A percentile compares a stretch with the other conserved stretches of the same genome.
These are phyloP conservation scores for Brienomyrus longianalis DNA, from an alignment of 2,113 vertebrate genomes.

Conservation along the genomic window DNA sequence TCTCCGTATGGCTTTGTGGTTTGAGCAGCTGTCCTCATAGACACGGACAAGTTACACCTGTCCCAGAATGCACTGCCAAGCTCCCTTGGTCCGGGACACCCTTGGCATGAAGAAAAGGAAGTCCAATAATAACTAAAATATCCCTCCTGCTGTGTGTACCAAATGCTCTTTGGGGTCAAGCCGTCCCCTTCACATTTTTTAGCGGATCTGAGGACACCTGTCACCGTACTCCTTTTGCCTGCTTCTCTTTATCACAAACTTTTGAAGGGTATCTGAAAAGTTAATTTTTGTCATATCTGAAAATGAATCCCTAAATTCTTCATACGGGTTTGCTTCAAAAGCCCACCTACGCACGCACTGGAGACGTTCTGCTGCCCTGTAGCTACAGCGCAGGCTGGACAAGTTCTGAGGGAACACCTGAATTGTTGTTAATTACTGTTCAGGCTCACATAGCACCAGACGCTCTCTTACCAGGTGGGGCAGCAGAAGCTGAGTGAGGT, in stretches of 20 bases:
- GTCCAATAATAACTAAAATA: slow-evolving; percentile 9
- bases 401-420: not conserved
- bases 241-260: not conserved
- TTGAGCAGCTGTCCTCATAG: not conserved
- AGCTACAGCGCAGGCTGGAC: not conserved
- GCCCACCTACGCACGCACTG: not conserved
- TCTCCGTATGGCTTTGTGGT: too few relatives aligned
- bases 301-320: not conserved
- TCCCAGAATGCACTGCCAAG: not conserved
- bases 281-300: not conserved
- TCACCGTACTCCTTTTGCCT: not conserved
- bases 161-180: not conserved
- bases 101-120: not conserved
- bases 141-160: not conserved
- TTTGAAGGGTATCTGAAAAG: not conserved
- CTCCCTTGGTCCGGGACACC: too few relatives aligned
- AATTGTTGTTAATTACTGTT: not conserved
- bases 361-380: not conserved
- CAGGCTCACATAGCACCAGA: not conserved
- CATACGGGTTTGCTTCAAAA: not conserved
- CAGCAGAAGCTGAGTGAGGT: not conserved
- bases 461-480: not conserved
- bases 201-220: not conserved
- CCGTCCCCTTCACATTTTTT: not conserved
- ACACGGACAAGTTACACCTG: not conserved